These are phyloP conservation scores for Lemur catta DNA, from an alignment of 2,797 vertebrate genomes.

Conservation along the genomic window DNA sequence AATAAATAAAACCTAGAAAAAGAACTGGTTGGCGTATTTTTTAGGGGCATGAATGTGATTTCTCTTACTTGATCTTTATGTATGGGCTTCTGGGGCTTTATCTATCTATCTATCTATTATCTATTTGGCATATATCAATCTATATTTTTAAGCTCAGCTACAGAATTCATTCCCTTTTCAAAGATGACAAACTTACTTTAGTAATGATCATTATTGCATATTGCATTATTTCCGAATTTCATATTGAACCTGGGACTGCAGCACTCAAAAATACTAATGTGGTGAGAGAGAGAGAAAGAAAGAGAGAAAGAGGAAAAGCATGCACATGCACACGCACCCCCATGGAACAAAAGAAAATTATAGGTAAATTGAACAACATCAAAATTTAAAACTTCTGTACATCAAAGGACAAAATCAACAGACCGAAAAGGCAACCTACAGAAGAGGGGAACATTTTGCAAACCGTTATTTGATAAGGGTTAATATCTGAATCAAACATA, in stretches of 20 bases:
- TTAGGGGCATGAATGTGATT: not conserved
- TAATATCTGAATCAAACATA: not conserved
- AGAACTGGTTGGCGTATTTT: not conserved
- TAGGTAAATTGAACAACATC: not conserved
- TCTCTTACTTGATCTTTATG: not conserved
- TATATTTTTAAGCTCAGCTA: not conserved
- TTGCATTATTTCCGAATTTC: not conserved
- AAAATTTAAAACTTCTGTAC: not conserved
- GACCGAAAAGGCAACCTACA: not conserved
- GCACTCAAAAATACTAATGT: not conserved
- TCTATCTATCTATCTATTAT: not conserved
- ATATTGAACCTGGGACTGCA: not conserved
- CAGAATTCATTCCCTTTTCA: not conserved
- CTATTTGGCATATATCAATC: not conserved
- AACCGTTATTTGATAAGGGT: not conserved
- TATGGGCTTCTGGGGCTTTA: not conserved
- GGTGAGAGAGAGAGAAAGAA: not conserved
- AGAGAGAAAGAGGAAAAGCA: not conserved
- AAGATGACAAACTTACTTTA: not conserved
- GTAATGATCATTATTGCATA: not conserved
- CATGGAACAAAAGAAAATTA: not conserved
- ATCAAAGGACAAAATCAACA: not conserved
- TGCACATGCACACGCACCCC: too few relatives aligned
- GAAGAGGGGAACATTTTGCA: not conserved
- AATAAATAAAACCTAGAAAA: not conserved